Conservation (phyloP, 2,113 vertebrate species). For the human region DNA sequence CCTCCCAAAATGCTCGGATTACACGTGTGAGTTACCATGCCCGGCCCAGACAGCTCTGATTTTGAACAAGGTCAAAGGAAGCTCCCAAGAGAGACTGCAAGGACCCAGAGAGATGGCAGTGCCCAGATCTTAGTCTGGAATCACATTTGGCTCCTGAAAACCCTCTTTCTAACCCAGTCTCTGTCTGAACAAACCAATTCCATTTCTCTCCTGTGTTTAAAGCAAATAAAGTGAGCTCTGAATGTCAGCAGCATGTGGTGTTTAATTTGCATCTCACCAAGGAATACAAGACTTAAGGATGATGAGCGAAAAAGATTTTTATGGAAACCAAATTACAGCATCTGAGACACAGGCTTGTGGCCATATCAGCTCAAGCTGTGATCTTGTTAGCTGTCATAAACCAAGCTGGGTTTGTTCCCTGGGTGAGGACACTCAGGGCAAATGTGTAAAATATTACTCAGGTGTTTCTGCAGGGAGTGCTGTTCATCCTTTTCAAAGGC, state of each 20-base stretch:
- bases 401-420: neutral
- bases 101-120: neutral
- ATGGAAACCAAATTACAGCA: constrained; percentile 54
- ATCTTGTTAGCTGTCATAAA: constrained; percentile 24
- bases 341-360: constrained; percentile 19
- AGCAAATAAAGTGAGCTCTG: constrained; percentile 42
- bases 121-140: neutral
- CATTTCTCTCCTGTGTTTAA: constrained; percentile 39
- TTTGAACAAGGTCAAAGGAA: constrained; percentile 36
- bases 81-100: neutral
- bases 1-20: too few relatives aligned
- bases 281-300: constrained; percentile 43
- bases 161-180: neutral
- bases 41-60: neutral
- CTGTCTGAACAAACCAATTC: constrained; percentile 36
- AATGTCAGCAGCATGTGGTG: constrained; percentile 14
- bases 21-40: too few relatives aligned
- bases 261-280: constrained; percentile 66
- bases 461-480: neutral
- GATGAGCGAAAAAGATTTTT: constrained; percentile 1
- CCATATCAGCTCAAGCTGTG: constrained; percentile 11
- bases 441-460: neutral
- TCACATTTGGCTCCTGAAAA: neutral
- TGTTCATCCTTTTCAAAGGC: neutral
- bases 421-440: constrained; percentile 4